Base-by-base conservation (phyloP, 2,797 vertebrate genomes). In the Poeciliopsis gracilis region DNA sequence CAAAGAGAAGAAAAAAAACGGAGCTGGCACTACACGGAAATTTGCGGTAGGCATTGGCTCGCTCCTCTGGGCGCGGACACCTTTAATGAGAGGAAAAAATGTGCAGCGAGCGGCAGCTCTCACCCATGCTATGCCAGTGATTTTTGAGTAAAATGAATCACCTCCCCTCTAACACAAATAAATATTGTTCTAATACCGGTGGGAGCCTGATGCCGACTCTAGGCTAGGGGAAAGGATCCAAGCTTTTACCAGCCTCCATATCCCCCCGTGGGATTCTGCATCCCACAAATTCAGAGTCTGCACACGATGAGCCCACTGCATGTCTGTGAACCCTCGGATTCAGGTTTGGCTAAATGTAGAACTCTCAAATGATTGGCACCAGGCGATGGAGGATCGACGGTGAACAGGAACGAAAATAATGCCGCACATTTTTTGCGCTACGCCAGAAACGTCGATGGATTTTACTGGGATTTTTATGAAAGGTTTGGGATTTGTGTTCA, bases 41-140 rank as follows among this genome's bases (percentile, higher is more conserved):
- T 90, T 85, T 86, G 91, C 85, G 88, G 87, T 82, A 85, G 84
- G 88, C 88, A 79, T 28, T 41, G 82, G 84, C 87, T 89, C 72
- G 82, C 82, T 92, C 91, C 86, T 90, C 83, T 89, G 87, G 91
- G 91, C 89, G 86, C 81, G 84, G 92, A 93, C 86, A 85, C 85
- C 87, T 95, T 94, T 94, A 94, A 94, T 92, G 90, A 94, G 92
- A 92, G 91, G 89, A 85, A 91, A 91, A 89, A 91, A 92, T 90
- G 91, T 18, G 73, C 88, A 89, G 90, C 80, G 66, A 91, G 83
- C 85, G 83, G 88, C 86, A 86, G 86, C 86, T 91, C 91, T 89
- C 84, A 82, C 85, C 77, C 86, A 72, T 88, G 84, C 87, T 82
- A 72, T 83, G 85, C 87, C 86, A 86, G 86, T 84, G 89, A 92